Evolutionary conservation across 2,888 invertebrate genomes (phyloP).

Genomic region (Cancer borealis): DNA sequence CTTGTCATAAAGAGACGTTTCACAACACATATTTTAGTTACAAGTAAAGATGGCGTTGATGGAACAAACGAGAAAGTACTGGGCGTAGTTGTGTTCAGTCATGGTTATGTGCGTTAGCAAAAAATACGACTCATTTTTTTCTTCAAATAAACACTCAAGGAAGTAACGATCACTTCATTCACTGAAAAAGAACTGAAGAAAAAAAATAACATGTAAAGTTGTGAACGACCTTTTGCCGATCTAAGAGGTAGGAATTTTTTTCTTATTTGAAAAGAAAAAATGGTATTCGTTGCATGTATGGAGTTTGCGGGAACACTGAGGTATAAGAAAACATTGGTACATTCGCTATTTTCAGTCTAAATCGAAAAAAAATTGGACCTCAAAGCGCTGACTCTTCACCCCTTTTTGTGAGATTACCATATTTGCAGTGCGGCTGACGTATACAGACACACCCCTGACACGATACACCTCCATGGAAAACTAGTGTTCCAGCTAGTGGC

Average conservation of each 20-base stretch:
- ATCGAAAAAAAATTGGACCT: too few species aligned
- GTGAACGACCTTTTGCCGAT: too few species aligned
- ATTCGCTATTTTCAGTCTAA: background rate
- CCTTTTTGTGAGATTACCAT: background rate
- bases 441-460: background rate
- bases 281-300: too few species aligned
- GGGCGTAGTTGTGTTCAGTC: background rate
- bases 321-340: background rate
- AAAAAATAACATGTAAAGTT: too few species aligned
- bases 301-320: background rate
- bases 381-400: background rate
- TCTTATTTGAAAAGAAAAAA: too few species aligned
- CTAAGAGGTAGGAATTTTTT: too few species aligned
- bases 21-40: background rate
- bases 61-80: background rate
- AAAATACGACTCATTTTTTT: background rate
- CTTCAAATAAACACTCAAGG: background rate
- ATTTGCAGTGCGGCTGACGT: background rate
- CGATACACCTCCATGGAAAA: background rate
- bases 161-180: background rate
- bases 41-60: background rate
- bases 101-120: background rate
- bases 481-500: too few species aligned
- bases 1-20: background rate
- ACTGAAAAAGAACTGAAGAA: background rate